These are phyloP conservation scores for Chalcis sispes DNA, from an alignment of 2,888 invertebrate genomes.

Conservation along the genomic window DNA sequence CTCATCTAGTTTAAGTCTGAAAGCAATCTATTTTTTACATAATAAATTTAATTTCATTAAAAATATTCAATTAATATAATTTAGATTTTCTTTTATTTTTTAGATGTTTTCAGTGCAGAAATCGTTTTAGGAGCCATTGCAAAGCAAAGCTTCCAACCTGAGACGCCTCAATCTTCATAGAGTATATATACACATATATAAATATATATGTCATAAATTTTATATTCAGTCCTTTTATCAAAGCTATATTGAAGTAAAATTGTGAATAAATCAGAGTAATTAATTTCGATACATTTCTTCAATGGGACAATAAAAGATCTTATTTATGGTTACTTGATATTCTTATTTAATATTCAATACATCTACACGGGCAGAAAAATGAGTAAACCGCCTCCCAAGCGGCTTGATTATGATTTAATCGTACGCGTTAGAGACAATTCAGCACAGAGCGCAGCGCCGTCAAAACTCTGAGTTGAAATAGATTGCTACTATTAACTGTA, in stretches of 20 bases:
- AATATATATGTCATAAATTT: constrained; percentile 44
- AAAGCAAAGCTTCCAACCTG: constrained; percentile 72
- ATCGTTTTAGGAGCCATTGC: constrained; percentile 72
- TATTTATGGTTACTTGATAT: constrained; percentile 51
- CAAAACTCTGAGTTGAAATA: no score
- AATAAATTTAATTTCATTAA: not conserved
- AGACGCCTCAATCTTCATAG: constrained; percentile 54
- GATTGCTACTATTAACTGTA: no score
- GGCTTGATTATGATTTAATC: no score
- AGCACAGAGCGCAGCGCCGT: no score
- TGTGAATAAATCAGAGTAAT: constrained; percentile 36
- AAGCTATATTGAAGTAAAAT: constrained; percentile 37
- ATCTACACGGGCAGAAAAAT: not conserved
- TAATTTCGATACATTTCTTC: constrained; percentile 60
- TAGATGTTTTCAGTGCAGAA: constrained; percentile 75
- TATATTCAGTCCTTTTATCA: constrained; percentile 45
- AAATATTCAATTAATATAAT: constrained; percentile 2
- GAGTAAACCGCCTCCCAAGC: no score
- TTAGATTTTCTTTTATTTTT: constrained; percentile 48
- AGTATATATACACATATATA: no score
- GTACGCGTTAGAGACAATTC: no score
- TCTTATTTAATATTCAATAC: constrained; percentile 2
- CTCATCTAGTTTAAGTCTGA: constrained; percentile 59
- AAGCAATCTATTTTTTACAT: constrained; percentile 12
- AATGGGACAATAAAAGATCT: constrained; percentile 71